Conservation (phyloP, 2,797 vertebrate species). For the Neoniphon sammara region DNA sequence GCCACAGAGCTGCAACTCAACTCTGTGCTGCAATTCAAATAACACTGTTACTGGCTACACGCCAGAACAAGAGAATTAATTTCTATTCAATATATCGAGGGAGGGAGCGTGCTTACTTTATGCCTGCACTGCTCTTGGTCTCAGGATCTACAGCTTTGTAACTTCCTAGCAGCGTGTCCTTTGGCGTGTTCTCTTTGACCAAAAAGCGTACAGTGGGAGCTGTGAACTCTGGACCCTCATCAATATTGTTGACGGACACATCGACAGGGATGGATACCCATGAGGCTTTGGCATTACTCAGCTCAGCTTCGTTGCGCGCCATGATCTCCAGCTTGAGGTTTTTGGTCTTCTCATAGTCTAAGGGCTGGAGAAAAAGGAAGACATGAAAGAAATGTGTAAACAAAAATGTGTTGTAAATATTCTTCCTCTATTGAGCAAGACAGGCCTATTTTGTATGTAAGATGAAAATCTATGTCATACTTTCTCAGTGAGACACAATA, state of each 20-base stretch:
- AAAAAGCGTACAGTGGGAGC: constrained; percentile 72
- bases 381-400: not conserved
- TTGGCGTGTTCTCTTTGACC: constrained; percentile 82
- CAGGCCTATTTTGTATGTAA: not conserved
- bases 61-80: not conserved
- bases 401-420: too few relatives aligned
- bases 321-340: constrained; percentile 80
- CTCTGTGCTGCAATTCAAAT: not conserved
- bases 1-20: not conserved
- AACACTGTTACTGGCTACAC: not conserved
- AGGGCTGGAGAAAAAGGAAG: constrained; percentile 72
- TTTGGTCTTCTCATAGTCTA: constrained; percentile 83
- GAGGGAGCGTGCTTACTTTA: constrained; percentile 78
- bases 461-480: not conserved
- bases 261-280: constrained; percentile 80
- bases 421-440: too few relatives aligned
- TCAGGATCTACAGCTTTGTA: constrained; percentile 89
- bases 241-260: constrained; percentile 79
- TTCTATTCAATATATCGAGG: not conserved
- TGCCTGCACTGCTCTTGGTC: constrained; percentile 81
- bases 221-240: constrained; percentile 89
- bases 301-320: constrained; percentile 84
- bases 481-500: too few relatives aligned
- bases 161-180: constrained; percentile 80
- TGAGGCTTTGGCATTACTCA: constrained; percentile 61